Base-by-base conservation (phyloP, 2,888 invertebrate species). In the Epiperipatus broadwayi region DNA sequence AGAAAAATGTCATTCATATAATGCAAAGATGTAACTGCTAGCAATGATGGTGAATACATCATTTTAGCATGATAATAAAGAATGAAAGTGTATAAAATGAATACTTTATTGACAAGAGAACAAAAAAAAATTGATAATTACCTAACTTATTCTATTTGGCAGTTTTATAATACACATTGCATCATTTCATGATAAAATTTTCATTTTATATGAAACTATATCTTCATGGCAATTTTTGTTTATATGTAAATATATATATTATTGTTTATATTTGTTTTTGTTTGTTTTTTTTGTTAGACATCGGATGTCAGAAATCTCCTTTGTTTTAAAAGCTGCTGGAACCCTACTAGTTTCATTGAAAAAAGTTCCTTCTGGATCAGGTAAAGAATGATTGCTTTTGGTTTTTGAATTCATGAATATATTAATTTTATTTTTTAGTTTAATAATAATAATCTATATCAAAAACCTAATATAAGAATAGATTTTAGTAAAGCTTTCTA, bases 301-400 rank as follows among this genome's bases (percentile, higher is more conserved):
- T 56, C 72, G 89, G 44, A 66, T 91, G 44, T 84, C 89, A 3
- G 91, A 93, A 65, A 85, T 93, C 59, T 84, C 87, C 35, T 91
- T 91, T 61, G 91, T 91, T 19, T 59, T 93, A 39, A 85, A 89
- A 60, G 91, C 91, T 39, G 75, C 91, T 39, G 81, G 87, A 21
- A 89, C 91, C 0, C 66, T 93, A 30, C 75, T 89, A 4, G 73
- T 79, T 36, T 84, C 89, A 3, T 73, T 93, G 68, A 87, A 89
- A 61, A 83, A 80, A 53, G 85, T 87, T 27, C 79, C 85, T 14
- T 69, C 75, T 35, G 75, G 75, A 39, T 84, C 84, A 68, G 75
- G 78, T 78, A 65, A 53, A 44, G 44, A 37, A 29, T 27, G 18
- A 16, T 25, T 37, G 22, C 10, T 31, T 2, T 5, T 16, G 8